Conservation (phyloP, 2,113 vertebrate genomes). For the Prunella himalayana region DNA sequence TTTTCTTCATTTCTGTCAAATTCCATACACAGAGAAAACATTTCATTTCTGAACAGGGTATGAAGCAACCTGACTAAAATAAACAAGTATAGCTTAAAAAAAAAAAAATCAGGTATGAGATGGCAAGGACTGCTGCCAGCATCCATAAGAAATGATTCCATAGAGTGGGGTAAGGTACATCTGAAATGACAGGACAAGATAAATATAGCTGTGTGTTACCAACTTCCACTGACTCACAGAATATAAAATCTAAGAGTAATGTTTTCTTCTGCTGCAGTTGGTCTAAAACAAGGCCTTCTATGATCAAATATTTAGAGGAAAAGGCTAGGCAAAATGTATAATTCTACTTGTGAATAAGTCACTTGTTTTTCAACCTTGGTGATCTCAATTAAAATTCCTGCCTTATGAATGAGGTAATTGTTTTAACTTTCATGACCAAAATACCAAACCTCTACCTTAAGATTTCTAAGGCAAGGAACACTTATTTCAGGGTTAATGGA, state of each 20-base stretch:
- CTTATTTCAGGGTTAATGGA: background rate
- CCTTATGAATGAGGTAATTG: conserved; percentile 54
- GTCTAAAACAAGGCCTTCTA: conserved; percentile 19
- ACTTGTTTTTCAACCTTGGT: conserved; percentile 15
- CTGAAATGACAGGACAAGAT: conserved; percentile 58
- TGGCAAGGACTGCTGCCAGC: conserved; percentile 1
- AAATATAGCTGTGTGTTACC: conserved; percentile 34
- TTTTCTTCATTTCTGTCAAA: conserved; percentile 63
- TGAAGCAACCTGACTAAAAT: conserved; percentile 48
- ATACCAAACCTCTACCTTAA: background rate
- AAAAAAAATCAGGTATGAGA: background rate
- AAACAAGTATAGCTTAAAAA: conserved; percentile 40
- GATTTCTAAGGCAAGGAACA: background rate
- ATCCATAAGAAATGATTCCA: conserved; percentile 28
- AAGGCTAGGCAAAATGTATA: background rate
- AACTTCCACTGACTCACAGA: conserved; percentile 19
- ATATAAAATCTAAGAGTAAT: conserved; percentile 4
- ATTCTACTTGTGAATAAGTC: conserved; percentile 29
- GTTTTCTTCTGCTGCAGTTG: conserved; percentile 12
- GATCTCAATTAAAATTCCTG: conserved; percentile 46
- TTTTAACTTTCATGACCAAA: background rate
- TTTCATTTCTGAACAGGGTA: conserved; percentile 39
- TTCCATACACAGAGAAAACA: conserved; percentile 26
- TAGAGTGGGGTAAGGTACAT: background rate
- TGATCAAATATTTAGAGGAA: conserved; percentile 20